Evolutionary conservation across 2,797 vertebrate genomes (phyloP).

Genomic region (Harpagifer antarcticus): DNA sequence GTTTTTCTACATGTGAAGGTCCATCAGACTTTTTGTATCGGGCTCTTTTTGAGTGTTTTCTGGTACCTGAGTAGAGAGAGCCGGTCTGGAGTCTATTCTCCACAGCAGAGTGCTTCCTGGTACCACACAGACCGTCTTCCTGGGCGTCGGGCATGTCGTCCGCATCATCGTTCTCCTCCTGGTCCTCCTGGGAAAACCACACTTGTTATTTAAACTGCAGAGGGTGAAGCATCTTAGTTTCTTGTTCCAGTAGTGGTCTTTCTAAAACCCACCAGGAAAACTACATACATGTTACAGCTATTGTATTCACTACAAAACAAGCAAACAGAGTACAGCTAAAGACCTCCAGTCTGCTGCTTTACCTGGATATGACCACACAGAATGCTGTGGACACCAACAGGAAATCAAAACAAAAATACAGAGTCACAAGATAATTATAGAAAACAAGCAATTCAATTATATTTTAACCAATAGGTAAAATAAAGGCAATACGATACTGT

Average conservation of each 20-base stretch:
- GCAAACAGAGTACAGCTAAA: not conserved
- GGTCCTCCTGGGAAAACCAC: slow-evolving; percentile 82
- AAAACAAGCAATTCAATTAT: not conserved
- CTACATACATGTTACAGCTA: slow-evolving; percentile 3
- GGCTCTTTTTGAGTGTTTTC: too few relatives aligned
- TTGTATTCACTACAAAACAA: slow-evolving; percentile 8
- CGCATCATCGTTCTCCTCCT: slow-evolving; percentile 87
- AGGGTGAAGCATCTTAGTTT: not conserved
- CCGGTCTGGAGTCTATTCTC: slow-evolving; percentile 92
- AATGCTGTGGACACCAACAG: slow-evolving; percentile 15
- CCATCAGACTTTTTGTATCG: too few relatives aligned
- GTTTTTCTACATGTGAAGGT: too few relatives aligned
- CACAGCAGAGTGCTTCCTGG: slow-evolving; percentile 94
- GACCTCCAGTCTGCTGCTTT: slow-evolving; percentile 17
- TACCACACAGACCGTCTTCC: slow-evolving; percentile 80
- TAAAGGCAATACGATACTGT: not conserved
- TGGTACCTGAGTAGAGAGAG: slow-evolving; percentile 83
- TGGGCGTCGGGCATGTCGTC: slow-evolving; percentile 94
- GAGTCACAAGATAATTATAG: not conserved
- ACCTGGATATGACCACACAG: slow-evolving; percentile 31
- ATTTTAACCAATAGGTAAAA: not conserved
- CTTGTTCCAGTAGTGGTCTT: not conserved
- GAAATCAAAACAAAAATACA: slow-evolving; percentile 6
- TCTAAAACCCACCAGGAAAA: not conserved
- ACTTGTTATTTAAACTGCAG: not conserved